Conservation (phyloP, 2,888 invertebrate species). For the Limnephilus lunatus region DNA sequence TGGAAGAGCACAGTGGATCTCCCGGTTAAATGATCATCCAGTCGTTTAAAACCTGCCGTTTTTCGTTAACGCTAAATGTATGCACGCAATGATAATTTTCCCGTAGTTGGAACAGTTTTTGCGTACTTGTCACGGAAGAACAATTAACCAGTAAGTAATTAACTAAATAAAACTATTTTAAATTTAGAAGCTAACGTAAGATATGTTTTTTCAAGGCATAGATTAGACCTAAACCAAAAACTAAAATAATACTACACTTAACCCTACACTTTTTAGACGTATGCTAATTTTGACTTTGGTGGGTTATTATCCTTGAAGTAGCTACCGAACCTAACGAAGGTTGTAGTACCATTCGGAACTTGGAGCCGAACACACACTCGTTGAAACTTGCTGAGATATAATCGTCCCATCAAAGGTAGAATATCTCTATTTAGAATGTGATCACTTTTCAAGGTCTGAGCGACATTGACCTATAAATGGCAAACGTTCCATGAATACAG, state of each 20-base stretch:
- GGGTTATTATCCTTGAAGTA: no score
- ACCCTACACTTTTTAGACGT: background rate
- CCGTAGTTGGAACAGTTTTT: no score
- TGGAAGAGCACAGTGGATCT: background rate
- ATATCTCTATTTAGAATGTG: background rate
- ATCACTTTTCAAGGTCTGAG: slow-evolving; percentile 16
- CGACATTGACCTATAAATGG: slow-evolving; percentile 38
- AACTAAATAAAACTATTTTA: no score
- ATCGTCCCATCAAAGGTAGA: background rate
- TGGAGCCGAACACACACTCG: background rate
- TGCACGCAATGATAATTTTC: no score
- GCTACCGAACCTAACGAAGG: background rate
- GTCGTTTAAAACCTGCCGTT: background rate
- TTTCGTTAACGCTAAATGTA: background rate
- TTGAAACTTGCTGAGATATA: background rate
- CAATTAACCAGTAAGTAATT: no score
- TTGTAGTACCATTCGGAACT: background rate
- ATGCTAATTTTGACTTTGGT: background rate
- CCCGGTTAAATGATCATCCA: background rate
- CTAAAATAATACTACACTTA: no score
- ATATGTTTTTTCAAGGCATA: no score
- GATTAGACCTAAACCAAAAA: no score
- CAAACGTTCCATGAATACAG: slow-evolving; percentile 17
- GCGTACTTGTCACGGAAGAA: no score
- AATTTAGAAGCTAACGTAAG: no score